These are phyloP conservation scores for Vannuccia rotundouncinata DNA, from an alignment of 2,888 invertebrate genomes.

Conservation along the genomic window DNA sequence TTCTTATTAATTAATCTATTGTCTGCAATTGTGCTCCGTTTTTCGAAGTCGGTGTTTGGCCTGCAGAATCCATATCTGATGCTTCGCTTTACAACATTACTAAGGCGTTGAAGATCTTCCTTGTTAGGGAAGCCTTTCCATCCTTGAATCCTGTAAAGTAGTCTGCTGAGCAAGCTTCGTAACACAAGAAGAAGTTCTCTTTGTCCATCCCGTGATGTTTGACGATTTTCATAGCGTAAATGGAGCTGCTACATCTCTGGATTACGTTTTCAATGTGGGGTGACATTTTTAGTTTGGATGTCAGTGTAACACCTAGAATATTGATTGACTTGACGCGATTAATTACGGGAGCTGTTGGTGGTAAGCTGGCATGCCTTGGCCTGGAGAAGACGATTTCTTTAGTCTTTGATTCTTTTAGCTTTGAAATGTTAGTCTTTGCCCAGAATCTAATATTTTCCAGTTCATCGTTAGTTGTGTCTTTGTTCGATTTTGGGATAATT, in stretches of 20 bases:
- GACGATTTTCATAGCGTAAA: constrained; percentile 14
- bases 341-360: not conserved
- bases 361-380: not conserved
- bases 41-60: constrained; percentile 26
- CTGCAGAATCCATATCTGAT: constrained; percentile 6
- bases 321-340: constrained; percentile 10
- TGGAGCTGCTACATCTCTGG: constrained; percentile 15
- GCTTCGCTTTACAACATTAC: constrained; percentile 9
- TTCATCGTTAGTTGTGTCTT: too few relatives aligned
- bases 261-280: constrained; percentile 13
- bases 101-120: constrained; percentile 12
- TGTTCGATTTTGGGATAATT: too few relatives aligned
- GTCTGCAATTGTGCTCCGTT: not conserved
- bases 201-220: not conserved
- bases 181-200: constrained; percentile 21
- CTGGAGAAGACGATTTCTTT: not conserved
- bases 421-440: too few relatives aligned
- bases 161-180: constrained; percentile 22
- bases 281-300: too few relatives aligned
- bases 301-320: too few relatives aligned
- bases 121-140: not conserved
- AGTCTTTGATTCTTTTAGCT: too few relatives aligned
- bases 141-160: constrained; percentile 16
- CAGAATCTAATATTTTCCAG: too few relatives aligned
- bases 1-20: constrained; percentile 7